Evolutionary conservation across 2,113 vertebrate genomes (phyloP), one percentile per base, ranked within the genome.

Genomic region (Geococcyx californianus): DNA sequence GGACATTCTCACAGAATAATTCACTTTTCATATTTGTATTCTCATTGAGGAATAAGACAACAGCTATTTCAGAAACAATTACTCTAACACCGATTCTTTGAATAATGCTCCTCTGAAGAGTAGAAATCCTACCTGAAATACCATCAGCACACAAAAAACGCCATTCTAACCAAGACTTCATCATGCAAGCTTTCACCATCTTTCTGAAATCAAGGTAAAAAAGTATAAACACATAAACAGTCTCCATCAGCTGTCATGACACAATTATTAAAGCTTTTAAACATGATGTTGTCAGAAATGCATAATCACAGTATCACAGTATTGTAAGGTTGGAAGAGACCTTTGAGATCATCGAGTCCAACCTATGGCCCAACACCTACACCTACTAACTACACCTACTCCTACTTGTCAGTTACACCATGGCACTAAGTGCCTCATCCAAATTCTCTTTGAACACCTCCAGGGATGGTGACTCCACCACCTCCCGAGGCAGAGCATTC

Each of bases 161-260:
- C 8, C 31, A 34, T 56, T 91, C 69, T 60, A 49, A 79, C 66
- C 59, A 80, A 40, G 42, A 79, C 20, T 45, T 75, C 66, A 69
- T 80, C 70, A 79, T 42, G 79, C 55, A 85, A 76, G 70, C 54
- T 87, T 85, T 15, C 7, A 2, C 29, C 19, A 69, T 24, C 54
- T 64, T 87, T 60, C 67, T 45, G 68, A 88, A 85, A 80, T 38
- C 38, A 70, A 63, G n/a, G 29, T 3, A 69, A 64, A 85, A 66
- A 64, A 33, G 44, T 86, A 92, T 92, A 72, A 94, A 86, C 76
- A 63, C 80, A 81, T 58, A 89, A 89, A 93, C 76, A 42, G 75
- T 47, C 40, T 79, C 82, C 40, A 93, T 86, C 90, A 92, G 47
- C 72, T 93, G 42, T 72, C 56, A 45, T 72, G 83, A 70, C 31